phyloP scores from a whole-genome alignment of 1,140 invertebrate genomes.

The Drosophila bipectinata region DNA sequence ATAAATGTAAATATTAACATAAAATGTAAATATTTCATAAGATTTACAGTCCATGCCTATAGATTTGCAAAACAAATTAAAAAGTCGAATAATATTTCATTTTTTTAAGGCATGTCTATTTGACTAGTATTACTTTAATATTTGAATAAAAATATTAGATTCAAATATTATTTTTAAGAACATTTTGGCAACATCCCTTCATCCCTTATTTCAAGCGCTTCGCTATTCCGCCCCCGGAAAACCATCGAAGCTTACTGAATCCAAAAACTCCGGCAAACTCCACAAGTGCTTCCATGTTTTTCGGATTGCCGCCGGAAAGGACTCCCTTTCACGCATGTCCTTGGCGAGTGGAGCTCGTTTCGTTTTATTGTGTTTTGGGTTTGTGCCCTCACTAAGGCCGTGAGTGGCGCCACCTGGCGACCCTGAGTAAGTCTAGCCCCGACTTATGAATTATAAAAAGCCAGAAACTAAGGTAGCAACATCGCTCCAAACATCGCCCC shows the following conservation, averaged over 20 bases:
- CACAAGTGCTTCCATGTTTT: conserved; percentile 47
- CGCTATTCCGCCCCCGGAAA: conserved; percentile 40
- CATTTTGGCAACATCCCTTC: neutral
- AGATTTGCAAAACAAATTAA: too few species aligned
- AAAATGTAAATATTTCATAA: too few species aligned
- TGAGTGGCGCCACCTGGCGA: conserved; percentile 57
- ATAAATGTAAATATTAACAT: too few species aligned
- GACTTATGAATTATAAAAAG: conserved; percentile 28
- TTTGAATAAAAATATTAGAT: neutral
- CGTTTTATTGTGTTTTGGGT: conserved; percentile 38
- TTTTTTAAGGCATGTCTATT: too few species aligned
- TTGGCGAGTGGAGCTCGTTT: conserved; percentile 33
- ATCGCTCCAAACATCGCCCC: conserved; percentile 11
- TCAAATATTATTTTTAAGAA: neutral
- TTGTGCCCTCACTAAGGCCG: conserved; percentile 64
- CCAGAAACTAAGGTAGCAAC: conserved; percentile 11
- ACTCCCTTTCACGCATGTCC: conserved; percentile 68
- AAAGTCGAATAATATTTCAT: too few species aligned
- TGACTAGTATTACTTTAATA: too few species aligned
- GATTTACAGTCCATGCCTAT: too few species aligned
- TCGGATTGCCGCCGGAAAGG: conserved; percentile 14
- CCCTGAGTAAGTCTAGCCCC: conserved; percentile 2
- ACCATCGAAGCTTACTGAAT: conserved; percentile 42
- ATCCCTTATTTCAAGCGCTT: neutral
- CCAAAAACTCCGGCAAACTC: conserved; percentile 49